phyloP scores from a whole-genome alignment of 53 echinoderm and acorn worm genomes.

The Holothuria leucospilota region DNA sequence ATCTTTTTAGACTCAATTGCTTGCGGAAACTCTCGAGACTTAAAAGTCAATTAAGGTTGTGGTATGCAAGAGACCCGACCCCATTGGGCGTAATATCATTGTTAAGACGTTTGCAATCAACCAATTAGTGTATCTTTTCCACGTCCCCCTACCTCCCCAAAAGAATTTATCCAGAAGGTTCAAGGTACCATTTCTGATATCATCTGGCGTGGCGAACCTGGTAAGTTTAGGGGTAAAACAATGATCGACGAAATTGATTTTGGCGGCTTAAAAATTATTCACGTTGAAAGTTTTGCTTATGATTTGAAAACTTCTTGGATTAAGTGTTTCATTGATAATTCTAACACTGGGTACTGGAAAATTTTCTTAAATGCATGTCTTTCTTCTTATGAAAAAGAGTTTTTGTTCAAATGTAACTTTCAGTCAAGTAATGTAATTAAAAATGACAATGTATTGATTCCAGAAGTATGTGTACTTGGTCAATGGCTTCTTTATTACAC shows the following conservation, averaged over 20 bases:
- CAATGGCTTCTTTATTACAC: background rate
- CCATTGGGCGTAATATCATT: background rate
- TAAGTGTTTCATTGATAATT: no score
- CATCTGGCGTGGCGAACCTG: background rate
- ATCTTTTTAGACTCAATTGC: no score
- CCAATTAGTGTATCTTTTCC: constrained; percentile 17
- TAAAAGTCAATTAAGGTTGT: background rate
- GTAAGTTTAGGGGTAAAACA: background rate
- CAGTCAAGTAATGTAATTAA: no score
- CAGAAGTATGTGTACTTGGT: background rate
- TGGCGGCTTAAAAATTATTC: no score
- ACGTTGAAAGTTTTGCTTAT: no score
- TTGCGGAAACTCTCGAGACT: constrained; percentile 3
- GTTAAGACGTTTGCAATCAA: constrained; percentile 1
- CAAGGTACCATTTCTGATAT: background rate
- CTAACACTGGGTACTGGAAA: no score
- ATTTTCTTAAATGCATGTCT: constrained; percentile 2
- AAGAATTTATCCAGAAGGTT: background rate
- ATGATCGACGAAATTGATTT: constrained; percentile 2
- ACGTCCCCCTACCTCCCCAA: background rate
- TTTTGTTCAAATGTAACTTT: constrained; percentile 4
- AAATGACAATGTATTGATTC: background rate
- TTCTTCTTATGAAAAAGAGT: constrained; percentile 7
- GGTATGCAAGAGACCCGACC: background rate
- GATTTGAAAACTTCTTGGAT: no score